Evolutionary conservation across 1,140 invertebrate species (phyloP), one percentile per base, ranked within the genome.

Genomic region (Drosophila orena): DNA sequence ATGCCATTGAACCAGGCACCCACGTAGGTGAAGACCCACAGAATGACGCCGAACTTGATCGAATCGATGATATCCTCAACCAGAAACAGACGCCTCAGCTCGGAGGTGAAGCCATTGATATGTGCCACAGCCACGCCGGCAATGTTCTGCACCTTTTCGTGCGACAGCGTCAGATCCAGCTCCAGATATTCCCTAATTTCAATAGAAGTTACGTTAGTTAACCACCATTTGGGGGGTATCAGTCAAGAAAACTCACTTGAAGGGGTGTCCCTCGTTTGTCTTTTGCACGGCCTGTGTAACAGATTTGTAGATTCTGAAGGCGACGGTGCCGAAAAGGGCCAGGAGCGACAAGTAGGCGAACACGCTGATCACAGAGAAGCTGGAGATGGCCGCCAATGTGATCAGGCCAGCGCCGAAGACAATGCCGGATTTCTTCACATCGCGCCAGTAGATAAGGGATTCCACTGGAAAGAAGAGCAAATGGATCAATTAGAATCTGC

Each of bases 1-100:
- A 99, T 97, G 92, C 98, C 98, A 93, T 99, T 99, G 94, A 99
- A 99, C 97, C 97, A 98, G 80, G 97, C 95, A 79, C 98, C 98
- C 81, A 99, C 94, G 93, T 99, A 99, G 30, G 98, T 99, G 91
- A 99, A 94, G 86, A 96, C 96, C 98, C 98, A 99, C 85, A 99
- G 94, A 73, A 98, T 93, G 69, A 98, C 95, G 79, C 95, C 97
- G 93, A 99, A 99, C 94, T 99, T 97, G 80, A 97, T 95, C 43
- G 98, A 99, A 93, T 99, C 98, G 59, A 99, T 95, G 77, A 99
- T 94, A 93, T 99, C 98, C 93, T 99, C 98, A 81, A 99, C 97
- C 66, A 99, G 94, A 93, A 99, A 98, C 75, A 99, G 94, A 92
- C 97, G 96, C 91, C 98, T 96, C 72, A 99, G 93, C 93, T 98